Evolutionary conservation across 2,888 invertebrate genomes (phyloP), one percentile per base, ranked within the genome.

Genomic region (Vesta saturnalis): DNA sequence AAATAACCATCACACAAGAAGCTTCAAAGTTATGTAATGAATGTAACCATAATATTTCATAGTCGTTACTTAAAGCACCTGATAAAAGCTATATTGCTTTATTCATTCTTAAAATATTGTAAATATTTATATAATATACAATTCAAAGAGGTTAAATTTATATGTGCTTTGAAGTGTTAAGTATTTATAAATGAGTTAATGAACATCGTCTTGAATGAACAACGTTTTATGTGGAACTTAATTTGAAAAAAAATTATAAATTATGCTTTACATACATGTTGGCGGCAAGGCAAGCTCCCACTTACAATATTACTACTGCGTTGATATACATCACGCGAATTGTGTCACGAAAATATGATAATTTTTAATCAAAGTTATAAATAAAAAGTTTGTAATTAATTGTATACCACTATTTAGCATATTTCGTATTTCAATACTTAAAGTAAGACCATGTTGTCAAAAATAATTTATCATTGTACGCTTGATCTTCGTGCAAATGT

Each of bases 401-500:
- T 54, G 54, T 54, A n/a, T n/a, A n/a, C n/a, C n/a, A 58, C 19
- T 35, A 30, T 52, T 52, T 52, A 35, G 35, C 22, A 56, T 54
- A 54, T 56, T 30, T 30, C 30, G 6, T 30, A 22, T 30, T 56
- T 3, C 23, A 56, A 15, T 8, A 30, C 23, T n/a, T n/a, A n/a
- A n/a, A n/a, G n/a, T n/a, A n/a, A n/a, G n/a, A n/a, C n/a, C n/a
- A n/a, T n/a, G n/a, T 62, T 58, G 63, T 67, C 67, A 63, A 67
- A 67, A 67, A 67, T 59, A 63, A 67, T 67, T 67, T 67, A 67
- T 67, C 59, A 63, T 62, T 30, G 54, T 59, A 52, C 43, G 47
- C 47, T 58, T 61, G 59, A 57, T 67, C 73, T 75, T 73, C 75
- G 73, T 75, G 76, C 69, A 62, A 69, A 71, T 60, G 71, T 69